Percentiles rank a stretch among this genome's conserved stretches.
phyloP scores from a whole-genome alignment of 1,140 invertebrate genomes.

The Ladona fulva region DNA sequence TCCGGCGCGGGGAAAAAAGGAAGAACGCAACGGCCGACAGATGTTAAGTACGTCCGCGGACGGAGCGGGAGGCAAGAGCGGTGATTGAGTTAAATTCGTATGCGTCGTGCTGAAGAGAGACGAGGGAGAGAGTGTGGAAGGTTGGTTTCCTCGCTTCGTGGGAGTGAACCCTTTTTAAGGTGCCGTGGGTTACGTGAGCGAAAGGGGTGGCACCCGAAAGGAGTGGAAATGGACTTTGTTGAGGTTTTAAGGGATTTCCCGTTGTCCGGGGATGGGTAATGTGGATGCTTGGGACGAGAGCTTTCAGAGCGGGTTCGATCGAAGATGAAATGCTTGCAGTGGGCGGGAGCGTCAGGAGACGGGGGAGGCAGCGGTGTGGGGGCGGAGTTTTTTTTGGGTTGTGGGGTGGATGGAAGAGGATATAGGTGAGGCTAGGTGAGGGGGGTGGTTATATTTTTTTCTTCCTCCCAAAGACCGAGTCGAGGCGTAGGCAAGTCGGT shows the following conservation, averaged over 20 bases:
- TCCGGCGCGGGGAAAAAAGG: not conserved
- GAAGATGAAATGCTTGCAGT: constrained; percentile 9
- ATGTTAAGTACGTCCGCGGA: not conserved
- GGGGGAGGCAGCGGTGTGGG: not conserved
- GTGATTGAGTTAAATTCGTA: not conserved
- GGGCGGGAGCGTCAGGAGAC: not conserved
- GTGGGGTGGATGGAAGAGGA: not conserved
- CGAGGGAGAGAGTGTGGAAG: not conserved
- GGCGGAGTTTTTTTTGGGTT: not conserved
- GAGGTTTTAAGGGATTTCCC: not conserved
- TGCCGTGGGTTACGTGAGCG: not conserved
- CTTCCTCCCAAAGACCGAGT: too few species aligned
- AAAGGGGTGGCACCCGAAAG: not conserved
- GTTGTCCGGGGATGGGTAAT: not conserved
- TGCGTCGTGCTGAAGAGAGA: not conserved
- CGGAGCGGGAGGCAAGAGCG: not conserved
- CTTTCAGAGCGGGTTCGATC: constrained; percentile 2
- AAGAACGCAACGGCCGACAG: not conserved
- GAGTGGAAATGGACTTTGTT: not conserved
- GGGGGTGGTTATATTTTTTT: not conserved
- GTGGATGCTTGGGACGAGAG: not conserved
- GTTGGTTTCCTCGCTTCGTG: too few species aligned
- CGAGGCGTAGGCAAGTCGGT: not conserved
- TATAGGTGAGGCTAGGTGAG: not conserved
- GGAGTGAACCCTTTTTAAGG: not conserved